A percentile compares a stretch with the other conserved stretches of the same genome.
Conservation (phyloP, 1,140 invertebrate genomes). For the Drosophila funebris region DNA sequence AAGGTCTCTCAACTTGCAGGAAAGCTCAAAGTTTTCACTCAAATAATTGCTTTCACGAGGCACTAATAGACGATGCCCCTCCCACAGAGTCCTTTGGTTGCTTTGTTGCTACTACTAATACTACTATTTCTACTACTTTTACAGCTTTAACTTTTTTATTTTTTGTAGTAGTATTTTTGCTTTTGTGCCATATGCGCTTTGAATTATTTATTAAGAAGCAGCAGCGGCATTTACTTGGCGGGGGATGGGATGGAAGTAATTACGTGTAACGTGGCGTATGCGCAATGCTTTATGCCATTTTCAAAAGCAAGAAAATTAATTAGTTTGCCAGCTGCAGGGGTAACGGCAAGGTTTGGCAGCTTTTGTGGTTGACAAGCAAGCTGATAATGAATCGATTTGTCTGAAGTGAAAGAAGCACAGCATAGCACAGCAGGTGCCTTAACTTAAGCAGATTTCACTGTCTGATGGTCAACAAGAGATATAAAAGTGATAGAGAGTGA, state of each 20-base stretch:
- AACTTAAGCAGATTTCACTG: constrained; percentile 63
- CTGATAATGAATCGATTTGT: constrained; percentile 53
- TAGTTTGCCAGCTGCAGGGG: constrained; percentile 48
- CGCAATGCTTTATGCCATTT: constrained; percentile 48
- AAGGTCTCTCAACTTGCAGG: constrained; percentile 23
- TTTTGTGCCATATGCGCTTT: constrained; percentile 50
- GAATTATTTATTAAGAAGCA: constrained; percentile 63
- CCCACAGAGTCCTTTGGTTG: background rate
- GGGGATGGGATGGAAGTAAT: constrained; percentile 61
- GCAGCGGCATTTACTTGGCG: background rate
- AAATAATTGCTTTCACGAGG: constrained; percentile 67
- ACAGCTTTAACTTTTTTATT: background rate
- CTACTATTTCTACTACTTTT: background rate
- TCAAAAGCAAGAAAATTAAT: constrained; percentile 66
- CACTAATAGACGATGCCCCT: constrained; percentile 44
- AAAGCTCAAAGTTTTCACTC: constrained; percentile 52
- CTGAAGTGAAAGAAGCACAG: background rate
- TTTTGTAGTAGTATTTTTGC: constrained; percentile 4
- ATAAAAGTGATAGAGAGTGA: background rate
- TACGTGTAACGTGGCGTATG: constrained; percentile 67
- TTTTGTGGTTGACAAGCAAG: constrained; percentile 44
- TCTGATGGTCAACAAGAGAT: constrained; percentile 55
- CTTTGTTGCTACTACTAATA: constrained; percentile 2
- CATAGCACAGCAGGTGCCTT: constrained; percentile 32
- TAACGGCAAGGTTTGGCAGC: background rate